Conservation (phyloP, 2,113 vertebrate genomes). For the Podarcis muralis region DNA sequence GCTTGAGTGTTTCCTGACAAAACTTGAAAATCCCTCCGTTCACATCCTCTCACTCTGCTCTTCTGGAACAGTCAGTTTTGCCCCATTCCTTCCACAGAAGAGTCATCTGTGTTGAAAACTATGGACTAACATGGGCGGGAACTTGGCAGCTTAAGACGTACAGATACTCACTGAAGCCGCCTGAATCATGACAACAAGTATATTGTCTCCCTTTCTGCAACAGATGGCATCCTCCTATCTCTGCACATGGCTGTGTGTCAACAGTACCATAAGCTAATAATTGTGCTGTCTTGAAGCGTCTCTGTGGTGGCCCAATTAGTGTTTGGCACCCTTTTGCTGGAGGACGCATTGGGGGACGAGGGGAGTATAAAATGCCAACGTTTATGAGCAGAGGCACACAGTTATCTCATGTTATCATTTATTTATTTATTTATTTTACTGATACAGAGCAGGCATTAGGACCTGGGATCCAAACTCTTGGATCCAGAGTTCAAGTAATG, state of each 20-base stretch:
- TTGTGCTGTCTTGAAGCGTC: conserved; percentile 60
- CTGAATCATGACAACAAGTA: conserved; percentile 61
- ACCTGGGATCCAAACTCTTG: neutral
- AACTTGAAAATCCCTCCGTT: neutral
- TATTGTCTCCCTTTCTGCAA: conserved; percentile 63
- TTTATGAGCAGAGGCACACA: conserved; percentile 44
- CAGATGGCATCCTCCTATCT: conserved; percentile 75
- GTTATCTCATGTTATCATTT: conserved; percentile 28
- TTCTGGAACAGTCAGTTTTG: neutral
- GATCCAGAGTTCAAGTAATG: no score
- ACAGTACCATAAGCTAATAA: conserved; percentile 59
- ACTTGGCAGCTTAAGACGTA: conserved; percentile 50
- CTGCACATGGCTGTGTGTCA: conserved; percentile 67
- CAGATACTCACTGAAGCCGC: conserved; percentile 48
- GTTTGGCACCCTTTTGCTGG: conserved; percentile 51
- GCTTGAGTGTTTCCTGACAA: neutral
- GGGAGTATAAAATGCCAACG: conserved; percentile 41
- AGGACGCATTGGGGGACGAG: conserved; percentile 55
- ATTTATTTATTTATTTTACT: neutral
- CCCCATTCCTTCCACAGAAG: neutral
- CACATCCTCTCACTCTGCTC: neutral
- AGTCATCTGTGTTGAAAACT: conserved; percentile 35
- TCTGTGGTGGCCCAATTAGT: conserved; percentile 54
- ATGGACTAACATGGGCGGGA: conserved; percentile 15
- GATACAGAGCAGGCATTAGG: neutral